Evolutionary conservation across 2,888 invertebrate species (phyloP).

Genomic region (Abrostola triplasia): DNA sequence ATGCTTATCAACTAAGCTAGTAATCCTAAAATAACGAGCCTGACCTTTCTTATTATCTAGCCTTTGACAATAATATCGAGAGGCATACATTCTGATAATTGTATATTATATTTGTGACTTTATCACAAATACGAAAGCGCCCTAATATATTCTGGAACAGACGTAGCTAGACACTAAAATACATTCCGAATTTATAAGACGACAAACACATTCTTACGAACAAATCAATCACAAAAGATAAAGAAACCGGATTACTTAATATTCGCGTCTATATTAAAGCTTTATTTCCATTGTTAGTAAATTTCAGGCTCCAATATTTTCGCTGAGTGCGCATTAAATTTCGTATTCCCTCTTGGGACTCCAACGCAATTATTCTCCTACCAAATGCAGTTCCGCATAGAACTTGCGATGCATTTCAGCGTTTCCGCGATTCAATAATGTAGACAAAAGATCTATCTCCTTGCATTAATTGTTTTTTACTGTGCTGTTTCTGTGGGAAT

Average conservation of each 20-base stretch:
- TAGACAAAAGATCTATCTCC: slow-evolving; percentile 49
- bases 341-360: slow-evolving; percentile 71
- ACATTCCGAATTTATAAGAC: slow-evolving; percentile 25
- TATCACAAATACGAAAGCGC: slow-evolving; percentile 14
- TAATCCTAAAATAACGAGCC: slow-evolving; percentile 1
- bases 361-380: slow-evolving; percentile 77
- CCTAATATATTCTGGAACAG: slow-evolving; percentile 8
- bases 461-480: slow-evolving; percentile 40
- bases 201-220: slow-evolving; percentile 17
- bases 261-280: slow-evolving; percentile 50
- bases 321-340: slow-evolving; percentile 71
- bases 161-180: slow-evolving; percentile 10
- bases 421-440: slow-evolving; percentile 58
- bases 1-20: background rate
- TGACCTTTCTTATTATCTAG: slow-evolving; percentile 4
- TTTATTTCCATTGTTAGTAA: slow-evolving; percentile 58
- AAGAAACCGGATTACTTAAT: slow-evolving; percentile 44
- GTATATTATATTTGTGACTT: slow-evolving; percentile 15
- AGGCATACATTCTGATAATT: background rate
- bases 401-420: slow-evolving; percentile 68
- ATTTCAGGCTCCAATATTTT: slow-evolving; percentile 65
- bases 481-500: slow-evolving; percentile 1
- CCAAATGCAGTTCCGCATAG: slow-evolving; percentile 71
- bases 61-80: slow-evolving; percentile 9
- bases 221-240: slow-evolving; percentile 36